phyloP scores from a whole-genome alignment of 2,113 vertebrate species.

The Phylloscopus trochilus region DNA sequence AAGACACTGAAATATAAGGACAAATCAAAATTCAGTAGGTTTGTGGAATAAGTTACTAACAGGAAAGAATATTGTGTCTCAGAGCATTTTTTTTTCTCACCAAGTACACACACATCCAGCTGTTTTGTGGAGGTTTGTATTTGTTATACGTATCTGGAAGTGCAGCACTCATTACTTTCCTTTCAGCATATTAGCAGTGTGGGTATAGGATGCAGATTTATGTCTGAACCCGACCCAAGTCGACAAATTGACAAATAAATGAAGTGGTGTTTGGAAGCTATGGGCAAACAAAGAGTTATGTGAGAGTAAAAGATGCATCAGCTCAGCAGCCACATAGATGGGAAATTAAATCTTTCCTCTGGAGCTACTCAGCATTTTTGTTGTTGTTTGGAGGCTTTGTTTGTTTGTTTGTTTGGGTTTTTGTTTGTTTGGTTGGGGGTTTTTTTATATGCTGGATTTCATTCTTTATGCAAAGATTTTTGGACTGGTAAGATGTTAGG shows the following conservation, averaged over 20 bases:
- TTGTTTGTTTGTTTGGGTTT: neutral
- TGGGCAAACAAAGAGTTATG: neutral
- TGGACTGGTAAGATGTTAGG: neutral
- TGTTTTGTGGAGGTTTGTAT: slow-evolving; percentile 23
- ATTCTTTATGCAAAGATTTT: neutral
- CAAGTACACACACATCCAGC: slow-evolving; percentile 1
- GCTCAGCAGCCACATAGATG: neutral
- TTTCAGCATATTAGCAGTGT: slow-evolving; percentile 35
- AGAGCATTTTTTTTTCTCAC: slow-evolving; percentile 13
- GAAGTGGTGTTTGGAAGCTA: slow-evolving; percentile 19
- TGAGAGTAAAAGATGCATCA: slow-evolving; percentile 27
- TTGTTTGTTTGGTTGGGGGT: neutral
- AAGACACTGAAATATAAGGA: slow-evolving; percentile 34
- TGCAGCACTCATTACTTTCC: slow-evolving; percentile 13
- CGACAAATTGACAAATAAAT: neutral
- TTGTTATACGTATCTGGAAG: slow-evolving; percentile 30
- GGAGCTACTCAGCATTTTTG: neutral
- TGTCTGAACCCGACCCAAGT: slow-evolving; percentile 4
- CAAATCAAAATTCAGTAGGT: slow-evolving; percentile 4
- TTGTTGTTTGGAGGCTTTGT: neutral
- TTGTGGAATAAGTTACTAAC: slow-evolving; percentile 43
- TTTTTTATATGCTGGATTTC: neutral
- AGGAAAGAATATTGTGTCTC: slow-evolving; percentile 41
- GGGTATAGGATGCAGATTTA: slow-evolving; percentile 14
- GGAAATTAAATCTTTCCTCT: neutral